These are phyloP conservation scores for Tetramorium alpestre DNA, from an alignment of 1,140 invertebrate species.

Conservation along the genomic window DNA sequence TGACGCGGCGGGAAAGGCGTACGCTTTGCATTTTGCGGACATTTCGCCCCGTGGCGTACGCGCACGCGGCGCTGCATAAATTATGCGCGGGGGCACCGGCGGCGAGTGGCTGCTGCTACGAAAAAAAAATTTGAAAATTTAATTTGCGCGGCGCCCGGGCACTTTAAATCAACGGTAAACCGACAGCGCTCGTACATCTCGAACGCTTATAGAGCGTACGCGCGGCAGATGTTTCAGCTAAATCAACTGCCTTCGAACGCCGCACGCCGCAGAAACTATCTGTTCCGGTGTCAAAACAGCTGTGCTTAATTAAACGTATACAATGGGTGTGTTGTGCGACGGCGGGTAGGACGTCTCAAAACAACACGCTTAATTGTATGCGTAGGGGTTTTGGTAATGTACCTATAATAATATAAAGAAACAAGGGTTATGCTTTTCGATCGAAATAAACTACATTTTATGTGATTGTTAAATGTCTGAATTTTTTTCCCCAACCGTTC, in stretches of 20 bases:
- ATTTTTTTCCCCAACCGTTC: neutral
- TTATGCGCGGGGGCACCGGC: constrained; percentile 12
- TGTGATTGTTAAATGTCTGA: neutral
- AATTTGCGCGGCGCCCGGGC: constrained; percentile 59
- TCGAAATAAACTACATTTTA: neutral
- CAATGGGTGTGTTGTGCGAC: constrained; percentile 66
- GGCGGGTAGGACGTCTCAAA: constrained; percentile 53
- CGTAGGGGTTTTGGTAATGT: constrained; percentile 16
- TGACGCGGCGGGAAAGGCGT: neutral
- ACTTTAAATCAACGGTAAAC: constrained; percentile 74
- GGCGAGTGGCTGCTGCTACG: constrained; percentile 17
- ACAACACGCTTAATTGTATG: constrained; percentile 60
- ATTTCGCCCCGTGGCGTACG: neutral
- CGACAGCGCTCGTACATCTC: constrained; percentile 65
- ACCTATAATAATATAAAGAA: constrained; percentile 35
- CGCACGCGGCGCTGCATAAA: constrained; percentile 52
- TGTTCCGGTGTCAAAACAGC: constrained; percentile 82
- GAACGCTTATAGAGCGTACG: constrained; percentile 76
- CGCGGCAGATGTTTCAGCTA: constrained; percentile 82
- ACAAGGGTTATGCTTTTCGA: neutral
- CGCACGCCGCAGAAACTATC: constrained; percentile 76
- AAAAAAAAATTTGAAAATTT: constrained; percentile 63
- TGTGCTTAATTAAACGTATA: constrained; percentile 82
- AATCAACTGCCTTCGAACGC: constrained; percentile 82
- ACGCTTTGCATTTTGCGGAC: constrained; percentile 42